Evolutionary conservation across 1,140 invertebrate genomes (phyloP).

Genomic region (Berghia stephanieae): DNA sequence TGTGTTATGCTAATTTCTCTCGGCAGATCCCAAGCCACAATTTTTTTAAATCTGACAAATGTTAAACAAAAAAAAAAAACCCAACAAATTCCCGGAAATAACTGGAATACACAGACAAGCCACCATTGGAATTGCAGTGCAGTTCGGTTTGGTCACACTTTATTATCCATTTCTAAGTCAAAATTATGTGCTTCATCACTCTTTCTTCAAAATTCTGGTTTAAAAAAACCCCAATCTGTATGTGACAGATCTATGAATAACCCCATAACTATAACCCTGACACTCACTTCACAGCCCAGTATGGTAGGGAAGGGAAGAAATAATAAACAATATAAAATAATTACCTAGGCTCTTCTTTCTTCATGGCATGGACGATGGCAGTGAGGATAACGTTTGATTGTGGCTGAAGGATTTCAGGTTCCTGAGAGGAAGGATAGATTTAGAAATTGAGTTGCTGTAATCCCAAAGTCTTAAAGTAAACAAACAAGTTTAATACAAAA

Average conservation of each 20-base stretch:
- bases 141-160: not conserved
- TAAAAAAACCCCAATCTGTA: not conserved
- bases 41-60: no score
- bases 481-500: not conserved
- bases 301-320: not conserved
- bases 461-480: not conserved
- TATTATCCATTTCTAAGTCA: not conserved
- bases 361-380: conserved; percentile 98
- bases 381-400: conserved; percentile 97
- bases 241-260: no score
- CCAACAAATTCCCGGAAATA: no score
- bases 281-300: not conserved
- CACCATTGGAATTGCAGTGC: no score
- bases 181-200: not conserved
- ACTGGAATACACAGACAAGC: no score
- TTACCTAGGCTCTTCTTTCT: conserved; percentile 78
- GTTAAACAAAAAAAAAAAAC: no score
- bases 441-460: not conserved
- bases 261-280: not conserved
- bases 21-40: no score
- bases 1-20: no score
- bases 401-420: conserved; percentile 87
- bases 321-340: not conserved
- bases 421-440: conserved; percentile 66
- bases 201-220: not conserved